phyloP scores from a whole-genome alignment of 2,113 vertebrate genomes.

The Asarcornis scutulata region DNA sequence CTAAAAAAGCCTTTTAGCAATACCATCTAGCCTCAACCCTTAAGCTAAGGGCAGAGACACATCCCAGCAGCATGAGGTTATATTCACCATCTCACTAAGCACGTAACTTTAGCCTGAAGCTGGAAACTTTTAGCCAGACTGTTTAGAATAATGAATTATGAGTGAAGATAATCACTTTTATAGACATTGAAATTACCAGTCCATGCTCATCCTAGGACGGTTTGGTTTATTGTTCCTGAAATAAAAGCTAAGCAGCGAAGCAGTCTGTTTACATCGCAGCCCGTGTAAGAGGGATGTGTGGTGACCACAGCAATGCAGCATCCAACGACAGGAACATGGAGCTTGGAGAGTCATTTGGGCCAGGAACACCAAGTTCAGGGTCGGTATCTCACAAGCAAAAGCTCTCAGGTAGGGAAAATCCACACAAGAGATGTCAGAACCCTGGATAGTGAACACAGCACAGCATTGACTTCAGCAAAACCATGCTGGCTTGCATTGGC shows the following conservation, averaged over 20 bases:
- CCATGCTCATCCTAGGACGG: background rate
- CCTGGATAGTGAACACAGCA: background rate
- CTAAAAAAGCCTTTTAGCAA: background rate
- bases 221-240: background rate
- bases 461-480: background rate
- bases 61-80: background rate
- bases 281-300: rapidly evolving
- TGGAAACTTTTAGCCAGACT: background rate
- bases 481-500: rapidly evolving
- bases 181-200: background rate
- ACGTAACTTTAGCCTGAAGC: background rate
- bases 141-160: background rate
- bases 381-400: background rate
- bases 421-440: background rate
- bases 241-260: background rate
- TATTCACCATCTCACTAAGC: background rate
- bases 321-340: background rate
- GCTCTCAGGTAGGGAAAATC: background rate
- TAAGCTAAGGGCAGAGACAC: background rate
- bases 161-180: background rate
- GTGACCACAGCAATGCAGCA: background rate
- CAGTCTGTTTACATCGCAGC: background rate
- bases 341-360: background rate
- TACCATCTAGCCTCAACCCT: background rate
- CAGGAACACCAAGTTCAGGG: background rate